Conservation (phyloP, 2,888 invertebrate genomes). For the Prenolepis imparis region DNA sequence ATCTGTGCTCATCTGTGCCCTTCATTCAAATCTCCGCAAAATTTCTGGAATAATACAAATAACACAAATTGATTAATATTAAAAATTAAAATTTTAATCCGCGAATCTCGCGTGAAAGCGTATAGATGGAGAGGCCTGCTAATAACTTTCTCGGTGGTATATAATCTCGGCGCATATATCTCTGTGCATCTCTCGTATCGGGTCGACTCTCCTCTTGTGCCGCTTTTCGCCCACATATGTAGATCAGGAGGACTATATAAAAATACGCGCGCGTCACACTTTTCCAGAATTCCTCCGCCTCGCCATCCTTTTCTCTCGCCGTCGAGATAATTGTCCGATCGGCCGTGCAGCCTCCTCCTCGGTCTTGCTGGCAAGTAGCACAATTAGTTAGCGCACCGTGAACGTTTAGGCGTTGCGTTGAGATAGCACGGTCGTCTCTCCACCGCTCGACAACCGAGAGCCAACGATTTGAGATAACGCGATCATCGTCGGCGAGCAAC, state of each 20-base stretch:
- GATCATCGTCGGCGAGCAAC: slow-evolving; percentile 22
- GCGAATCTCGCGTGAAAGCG: neutral
- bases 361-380: slow-evolving; percentile 41
- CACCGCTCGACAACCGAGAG: neutral
- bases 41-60: neutral
- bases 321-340: slow-evolving; percentile 56
- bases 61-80: neutral
- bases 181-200: neutral
- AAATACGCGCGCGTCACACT: slow-evolving; percentile 53
- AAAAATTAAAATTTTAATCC: neutral
- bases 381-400: slow-evolving; percentile 59
- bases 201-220: neutral
- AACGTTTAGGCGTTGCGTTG: slow-evolving; percentile 43
- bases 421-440: neutral
- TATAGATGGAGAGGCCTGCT: neutral
- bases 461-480: slow-evolving; percentile 56
- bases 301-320: slow-evolving; percentile 36
- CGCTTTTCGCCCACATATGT: slow-evolving; percentile 39
- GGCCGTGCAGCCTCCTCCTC: slow-evolving; percentile 51
- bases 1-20: neutral
- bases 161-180: slow-evolving; percentile 2
- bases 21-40: neutral
- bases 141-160: neutral
- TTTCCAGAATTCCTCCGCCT: slow-evolving; percentile 38
- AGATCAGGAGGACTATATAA: slow-evolving; percentile 48